Conservation (phyloP, 1,140 invertebrate genomes). For the Luehdorfia chinensis region DNA sequence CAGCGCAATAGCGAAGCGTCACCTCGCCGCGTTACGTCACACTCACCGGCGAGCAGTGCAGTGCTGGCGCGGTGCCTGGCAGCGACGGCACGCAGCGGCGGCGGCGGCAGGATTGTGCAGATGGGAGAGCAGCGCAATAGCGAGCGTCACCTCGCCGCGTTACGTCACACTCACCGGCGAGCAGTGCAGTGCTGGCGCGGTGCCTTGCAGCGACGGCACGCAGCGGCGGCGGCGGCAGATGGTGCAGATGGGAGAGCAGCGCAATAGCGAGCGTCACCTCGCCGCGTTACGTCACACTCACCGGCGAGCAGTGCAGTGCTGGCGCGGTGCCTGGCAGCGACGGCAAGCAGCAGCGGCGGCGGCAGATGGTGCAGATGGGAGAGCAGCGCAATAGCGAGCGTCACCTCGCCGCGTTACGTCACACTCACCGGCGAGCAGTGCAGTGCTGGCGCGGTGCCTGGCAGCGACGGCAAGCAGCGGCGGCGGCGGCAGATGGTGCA, state of each 20-base stretch:
- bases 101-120: slow-evolving; percentile 28
- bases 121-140: slow-evolving; percentile 34
- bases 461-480: slow-evolving; percentile 26
- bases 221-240: slow-evolving; percentile 30
- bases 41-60: slow-evolving; percentile 34
- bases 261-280: too few species aligned
- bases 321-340: slow-evolving; percentile 28
- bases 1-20: slow-evolving; percentile 32
- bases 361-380: slow-evolving; percentile 33
- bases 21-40: slow-evolving; percentile 40
- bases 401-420: slow-evolving; percentile 41
- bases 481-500: slow-evolving; percentile 30
- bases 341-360: slow-evolving; percentile 27
- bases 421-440: slow-evolving; percentile 33
- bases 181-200: slow-evolving; percentile 30
- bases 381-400: slow-evolving; percentile 34
- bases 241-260: slow-evolving; percentile 34
- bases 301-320: slow-evolving; percentile 31
- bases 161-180: slow-evolving; percentile 36
- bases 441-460: slow-evolving; percentile 27
- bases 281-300: too few species aligned
- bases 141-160: slow-evolving; percentile 38
- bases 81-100: slow-evolving; percentile 22
- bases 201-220: slow-evolving; percentile 24
- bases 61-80: too few species aligned